Base-by-base conservation (phyloP, 2,797 vertebrate species). In the Poecilia gillii region DNA sequence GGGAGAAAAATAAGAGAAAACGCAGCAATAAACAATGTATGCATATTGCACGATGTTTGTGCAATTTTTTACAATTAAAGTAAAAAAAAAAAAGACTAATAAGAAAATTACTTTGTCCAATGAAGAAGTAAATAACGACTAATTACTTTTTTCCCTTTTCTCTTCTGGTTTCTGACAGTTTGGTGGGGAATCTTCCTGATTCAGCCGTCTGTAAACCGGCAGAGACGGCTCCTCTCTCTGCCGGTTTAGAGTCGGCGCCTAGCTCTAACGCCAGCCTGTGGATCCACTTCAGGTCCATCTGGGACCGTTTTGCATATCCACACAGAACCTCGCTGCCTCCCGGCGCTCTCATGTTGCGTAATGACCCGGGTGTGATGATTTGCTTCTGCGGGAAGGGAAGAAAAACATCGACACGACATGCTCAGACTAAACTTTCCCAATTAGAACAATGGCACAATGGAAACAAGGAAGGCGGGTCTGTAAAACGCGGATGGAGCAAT, bases 351-450 rank as follows among this genome's bases (percentile, higher is more conserved):
- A 23, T 43, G 62, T 81, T 81, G 74, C 23, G 0, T 72, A 77
- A 78, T 0, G 20, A 74, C 46, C 45, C 53, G 46, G 82, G 16
- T 39, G 70, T 79, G 82, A 81, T 72, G 77, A 78, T 77, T 76
- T 78, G 45, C 71, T 28, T 41, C 51, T 76, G 70, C 71, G 78
- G 81, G 74, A 46, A 39, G 7, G 39, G 18, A 39, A 57, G 18
- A 81, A 66, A 64, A 78, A 45, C 45, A 72, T 31, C 46, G 79
- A 62, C 43, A 82, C 70, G 72, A 49, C 74, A 72, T 18, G 73
- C 45, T 74, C 73, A 86, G 81, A 82, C 85, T 78, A 85, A 90
- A 89, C 81, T 76, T 84, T 57, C 82, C 82, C 73, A 43, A 74
- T 86, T 66, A 78, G 77, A 88, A 88, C 86, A 88, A 90, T 85